phyloP scores from a whole-genome alignment of 2,888 invertebrate species.

The Xylocampa areola region DNA sequence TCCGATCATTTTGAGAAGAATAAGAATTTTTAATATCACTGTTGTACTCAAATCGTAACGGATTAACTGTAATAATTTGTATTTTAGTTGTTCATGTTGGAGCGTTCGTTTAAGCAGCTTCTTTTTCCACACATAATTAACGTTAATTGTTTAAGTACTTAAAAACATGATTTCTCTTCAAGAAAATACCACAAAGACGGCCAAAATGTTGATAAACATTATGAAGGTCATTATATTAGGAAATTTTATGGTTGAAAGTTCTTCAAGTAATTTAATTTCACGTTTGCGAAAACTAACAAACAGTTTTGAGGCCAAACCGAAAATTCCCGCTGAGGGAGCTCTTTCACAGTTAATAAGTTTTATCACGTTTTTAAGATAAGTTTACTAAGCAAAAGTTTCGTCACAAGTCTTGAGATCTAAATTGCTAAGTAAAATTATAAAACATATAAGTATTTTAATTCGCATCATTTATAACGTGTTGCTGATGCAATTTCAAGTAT shows the following conservation, averaged over 20 bases:
- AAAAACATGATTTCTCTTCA: not conserved
- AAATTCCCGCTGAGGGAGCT: not conserved
- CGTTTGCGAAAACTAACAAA: slow-evolving; percentile 26
- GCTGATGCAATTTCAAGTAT: slow-evolving; percentile 16
- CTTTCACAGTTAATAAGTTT: not conserved
- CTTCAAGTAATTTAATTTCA: slow-evolving; percentile 28
- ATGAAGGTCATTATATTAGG: slow-evolving; percentile 3
- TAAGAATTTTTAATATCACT: not conserved
- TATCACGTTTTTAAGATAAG: slow-evolving; percentile 1
- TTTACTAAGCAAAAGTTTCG: slow-evolving; percentile 8
- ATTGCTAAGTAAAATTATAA: not conserved
- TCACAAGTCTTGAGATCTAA: slow-evolving; percentile 4
- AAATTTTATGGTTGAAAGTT: slow-evolving; percentile 30
- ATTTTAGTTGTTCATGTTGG: too few relatives aligned
- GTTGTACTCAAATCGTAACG: not conserved
- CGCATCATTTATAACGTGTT: slow-evolving; percentile 7
- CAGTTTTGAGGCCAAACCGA: slow-evolving; percentile 20
- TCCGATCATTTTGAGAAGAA: slow-evolving; percentile 5
- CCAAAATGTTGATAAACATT: slow-evolving; percentile 10
- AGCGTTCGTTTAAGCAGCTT: not conserved
- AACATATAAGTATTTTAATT: slow-evolving; percentile 7
- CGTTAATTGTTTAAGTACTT: not conserved
- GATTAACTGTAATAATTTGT: too few relatives aligned
- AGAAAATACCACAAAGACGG: slow-evolving; percentile 1
- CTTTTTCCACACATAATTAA: slow-evolving; percentile 1